A percentile compares a stretch with the other conserved stretches of the same genome.
Conservation (phyloP, 2,888 invertebrate genomes). For the Latrodectus elegans region DNA sequence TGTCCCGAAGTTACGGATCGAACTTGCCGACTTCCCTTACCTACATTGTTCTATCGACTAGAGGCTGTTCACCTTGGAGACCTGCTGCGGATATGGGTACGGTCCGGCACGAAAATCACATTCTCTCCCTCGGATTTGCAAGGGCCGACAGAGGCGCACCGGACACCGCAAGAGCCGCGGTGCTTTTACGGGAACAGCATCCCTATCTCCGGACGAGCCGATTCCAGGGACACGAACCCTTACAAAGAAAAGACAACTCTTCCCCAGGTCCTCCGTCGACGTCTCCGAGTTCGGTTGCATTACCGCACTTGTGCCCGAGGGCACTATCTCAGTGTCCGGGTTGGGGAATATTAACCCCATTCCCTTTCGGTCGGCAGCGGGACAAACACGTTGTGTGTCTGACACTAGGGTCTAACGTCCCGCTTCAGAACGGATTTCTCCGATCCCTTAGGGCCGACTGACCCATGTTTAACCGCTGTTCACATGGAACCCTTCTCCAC, state of each 20-base stretch:
- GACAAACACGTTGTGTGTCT: background rate
- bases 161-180: conserved; percentile 74
- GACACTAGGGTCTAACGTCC: no score
- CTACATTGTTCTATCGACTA: conserved; percentile 82
- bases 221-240: conserved; percentile 76
- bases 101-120: conserved; percentile 68
- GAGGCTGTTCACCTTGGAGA: conserved; percentile 84
- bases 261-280: conserved; percentile 71
- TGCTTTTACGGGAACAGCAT: conserved; percentile 75
- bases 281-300: no score
- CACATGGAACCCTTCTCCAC: no score
- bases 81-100: conserved; percentile 82
- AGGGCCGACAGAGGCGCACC: conserved; percentile 44
- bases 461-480: no score
- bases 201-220: conserved; percentile 76
- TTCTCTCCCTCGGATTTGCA: conserved; percentile 47
- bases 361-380: background rate
- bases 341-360: no score
- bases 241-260: conserved; percentile 77
- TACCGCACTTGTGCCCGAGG: no score
- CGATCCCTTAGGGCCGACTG: no score
- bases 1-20: conserved; percentile 79
- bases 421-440: no score
- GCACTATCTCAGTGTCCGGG: no score
- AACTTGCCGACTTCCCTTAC: conserved; percentile 83